Percentiles rank a stretch among this genome's conserved stretches.
Evolutionary conservation across 2,113 vertebrate genomes (phyloP).

Genomic region (Pomatorhinus ruficollis): DNA sequence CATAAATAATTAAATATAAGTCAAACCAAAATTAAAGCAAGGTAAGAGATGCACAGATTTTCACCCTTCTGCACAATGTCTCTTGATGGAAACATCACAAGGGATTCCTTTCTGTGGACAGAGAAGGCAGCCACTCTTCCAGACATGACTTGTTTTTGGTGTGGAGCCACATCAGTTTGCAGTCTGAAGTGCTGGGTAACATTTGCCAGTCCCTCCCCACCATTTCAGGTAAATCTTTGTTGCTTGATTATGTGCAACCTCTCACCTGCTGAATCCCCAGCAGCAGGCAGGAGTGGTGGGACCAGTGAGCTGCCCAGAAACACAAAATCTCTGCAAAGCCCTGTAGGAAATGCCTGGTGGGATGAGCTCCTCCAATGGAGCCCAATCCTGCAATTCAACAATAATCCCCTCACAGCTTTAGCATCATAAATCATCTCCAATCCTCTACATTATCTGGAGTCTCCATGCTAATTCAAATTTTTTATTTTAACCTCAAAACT

Average conservation of each 20-base stretch:
- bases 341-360: rapidly evolving
- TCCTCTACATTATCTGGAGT: not conserved
- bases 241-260: not conserved
- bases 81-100: not conserved
- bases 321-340: not conserved
- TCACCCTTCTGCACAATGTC: not conserved
- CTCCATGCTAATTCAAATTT: not conserved
- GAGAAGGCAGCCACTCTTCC: not conserved
- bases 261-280: not conserved
- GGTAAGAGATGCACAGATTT: not conserved
- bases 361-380: not conserved
- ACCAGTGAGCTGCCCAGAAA: not conserved
- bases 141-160: not conserved
- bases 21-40: not conserved
- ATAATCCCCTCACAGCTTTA: not conserved
- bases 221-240: not conserved
- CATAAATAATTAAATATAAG: not conserved
- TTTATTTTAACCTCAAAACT: not conserved
- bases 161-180: not conserved
- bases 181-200: not conserved
- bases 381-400: not conserved
- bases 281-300: not conserved
- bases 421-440: not conserved
- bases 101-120: not conserved
- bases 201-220: not conserved